Percentiles rank a stretch among this genome's conserved stretches.
phyloP scores from a whole-genome alignment of 2,113 vertebrate genomes.

The Pseudois nayaur region DNA sequence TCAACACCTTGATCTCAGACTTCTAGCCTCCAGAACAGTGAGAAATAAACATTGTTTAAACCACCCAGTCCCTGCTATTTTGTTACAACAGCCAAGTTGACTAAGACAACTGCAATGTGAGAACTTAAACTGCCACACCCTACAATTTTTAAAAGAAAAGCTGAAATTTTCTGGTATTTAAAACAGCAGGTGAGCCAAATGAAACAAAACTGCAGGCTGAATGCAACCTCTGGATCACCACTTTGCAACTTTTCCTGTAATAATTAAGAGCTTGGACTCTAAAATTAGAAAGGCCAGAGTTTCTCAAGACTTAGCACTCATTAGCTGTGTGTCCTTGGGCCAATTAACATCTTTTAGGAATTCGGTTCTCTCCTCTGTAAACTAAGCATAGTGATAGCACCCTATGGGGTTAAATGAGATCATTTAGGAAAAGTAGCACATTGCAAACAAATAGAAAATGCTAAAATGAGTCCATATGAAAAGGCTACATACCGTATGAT shows the following conservation, averaged over 20 bases:
- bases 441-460: background rate
- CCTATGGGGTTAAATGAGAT: background rate
- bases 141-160: constrained; percentile 12
- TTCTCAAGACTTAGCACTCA: background rate
- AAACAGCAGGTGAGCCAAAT: background rate
- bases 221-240: background rate
- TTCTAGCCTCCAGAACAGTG: background rate
- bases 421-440: background rate
- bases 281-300: background rate
- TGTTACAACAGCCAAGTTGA: background rate
- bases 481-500: background rate
- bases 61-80: background rate
- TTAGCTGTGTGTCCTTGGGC: background rate
- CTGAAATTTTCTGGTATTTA: background rate
- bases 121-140: background rate
- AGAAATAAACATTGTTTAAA: background rate
- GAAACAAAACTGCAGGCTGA: background rate
- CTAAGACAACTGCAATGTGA: background rate
- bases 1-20: background rate
- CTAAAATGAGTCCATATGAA: background rate
- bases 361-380: background rate
- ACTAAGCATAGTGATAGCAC: background rate
- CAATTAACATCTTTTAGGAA: background rate
- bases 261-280: background rate
- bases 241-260: background rate